phyloP scores from a whole-genome alignment of 2,888 invertebrate species.

The Auanema sp. region DNA sequence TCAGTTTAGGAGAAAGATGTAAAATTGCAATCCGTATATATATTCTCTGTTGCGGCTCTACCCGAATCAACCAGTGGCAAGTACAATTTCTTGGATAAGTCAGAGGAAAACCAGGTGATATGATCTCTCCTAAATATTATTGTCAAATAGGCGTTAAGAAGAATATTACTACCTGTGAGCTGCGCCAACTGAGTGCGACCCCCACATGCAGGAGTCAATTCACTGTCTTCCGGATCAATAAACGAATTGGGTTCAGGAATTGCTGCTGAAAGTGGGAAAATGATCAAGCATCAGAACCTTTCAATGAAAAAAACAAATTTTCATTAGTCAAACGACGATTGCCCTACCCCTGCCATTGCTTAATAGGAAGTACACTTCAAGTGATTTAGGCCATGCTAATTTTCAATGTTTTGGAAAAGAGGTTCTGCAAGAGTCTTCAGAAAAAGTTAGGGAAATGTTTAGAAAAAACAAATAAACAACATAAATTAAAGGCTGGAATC shows the following conservation, averaged over 20 bases:
- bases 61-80: conserved; percentile 67
- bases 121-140: conserved; percentile 61
- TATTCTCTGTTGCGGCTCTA: conserved; percentile 64
- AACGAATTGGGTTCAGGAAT: conserved; percentile 32
- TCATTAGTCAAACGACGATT: too few relatives aligned
- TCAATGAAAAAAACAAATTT: too few relatives aligned
- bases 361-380: too few relatives aligned
- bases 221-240: conserved; percentile 17
- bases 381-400: too few relatives aligned
- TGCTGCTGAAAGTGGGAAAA: conserved; percentile 23
- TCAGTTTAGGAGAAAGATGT: conserved; percentile 61
- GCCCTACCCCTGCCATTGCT: too few relatives aligned
- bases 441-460: too few relatives aligned
- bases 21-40: conserved; percentile 66
- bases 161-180: conserved; percentile 20
- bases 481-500: too few relatives aligned
- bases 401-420: too few relatives aligned
- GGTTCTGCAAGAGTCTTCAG: too few relatives aligned
- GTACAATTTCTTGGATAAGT: conserved; percentile 65
- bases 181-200: conserved; percentile 31
- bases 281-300: too few relatives aligned
- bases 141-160: neutral
- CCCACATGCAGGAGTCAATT: conserved; percentile 22
- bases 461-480: too few relatives aligned
- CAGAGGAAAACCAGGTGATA: conserved; percentile 66